Evolutionary conservation across 2,797 vertebrate genomes (phyloP).

Genomic region (Thaleichthys pacificus): DNA sequence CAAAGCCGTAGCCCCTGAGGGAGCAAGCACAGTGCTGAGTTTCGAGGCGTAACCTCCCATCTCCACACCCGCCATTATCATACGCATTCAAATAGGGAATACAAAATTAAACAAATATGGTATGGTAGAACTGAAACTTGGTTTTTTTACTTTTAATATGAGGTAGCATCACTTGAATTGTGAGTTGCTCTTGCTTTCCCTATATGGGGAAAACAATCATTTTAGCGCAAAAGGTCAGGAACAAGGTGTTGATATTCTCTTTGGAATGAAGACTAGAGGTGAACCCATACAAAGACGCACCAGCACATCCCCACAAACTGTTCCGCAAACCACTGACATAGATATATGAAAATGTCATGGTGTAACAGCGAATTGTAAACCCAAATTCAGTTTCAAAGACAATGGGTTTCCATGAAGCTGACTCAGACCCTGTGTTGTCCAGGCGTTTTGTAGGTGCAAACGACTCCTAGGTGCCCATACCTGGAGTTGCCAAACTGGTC

Average conservation of each 20-base stretch:
- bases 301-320: background rate
- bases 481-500: slow-evolving; percentile 89
- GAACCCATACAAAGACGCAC: background rate
- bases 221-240: slow-evolving; percentile 76
- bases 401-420: too few species aligned
- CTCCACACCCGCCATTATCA: slow-evolving; percentile 51
- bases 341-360: background rate
- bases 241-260: slow-evolving; percentile 65
- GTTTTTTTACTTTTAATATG: slow-evolving; percentile 87
- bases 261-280: slow-evolving; percentile 52
- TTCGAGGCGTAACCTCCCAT: slow-evolving; percentile 24
- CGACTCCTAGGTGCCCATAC: slow-evolving; percentile 60
- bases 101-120: slow-evolving; percentile 75
- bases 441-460: background rate
- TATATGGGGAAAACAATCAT: slow-evolving; percentile 88
- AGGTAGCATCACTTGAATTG: slow-evolving; percentile 89
- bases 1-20: slow-evolving; percentile 88
- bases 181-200: slow-evolving; percentile 87
- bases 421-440: background rate
- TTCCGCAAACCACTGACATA: background rate
- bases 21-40: slow-evolving; percentile 57
- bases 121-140: slow-evolving; percentile 86
- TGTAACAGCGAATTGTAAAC: too few species aligned
- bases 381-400: too few species aligned
- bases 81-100: slow-evolving; percentile 67